These are phyloP conservation scores for Drosophila paracracens DNA, from an alignment of 2,888 invertebrate genomes.

Conservation along the genomic window DNA sequence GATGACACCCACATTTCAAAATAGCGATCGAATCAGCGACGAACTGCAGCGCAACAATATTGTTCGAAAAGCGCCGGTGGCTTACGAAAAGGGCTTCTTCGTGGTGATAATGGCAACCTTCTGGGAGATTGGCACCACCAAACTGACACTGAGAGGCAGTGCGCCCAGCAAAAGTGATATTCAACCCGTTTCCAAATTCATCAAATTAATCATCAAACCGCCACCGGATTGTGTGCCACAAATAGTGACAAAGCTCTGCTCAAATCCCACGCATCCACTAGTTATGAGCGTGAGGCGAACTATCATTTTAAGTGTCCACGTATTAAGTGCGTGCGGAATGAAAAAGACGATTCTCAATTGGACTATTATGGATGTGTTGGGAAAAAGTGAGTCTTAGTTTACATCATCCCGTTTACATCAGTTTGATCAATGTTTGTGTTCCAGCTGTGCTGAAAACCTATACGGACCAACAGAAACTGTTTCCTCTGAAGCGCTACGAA, in stretches of 20 bases:
- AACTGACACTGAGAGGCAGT: not conserved
- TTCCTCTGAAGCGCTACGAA: slow-evolving; percentile 24
- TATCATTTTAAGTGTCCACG: not conserved
- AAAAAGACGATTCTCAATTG: slow-evolving; percentile 7
- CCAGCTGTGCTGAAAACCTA: slow-evolving; percentile 3
- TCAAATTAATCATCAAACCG: not conserved
- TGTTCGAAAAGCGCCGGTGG: not conserved
- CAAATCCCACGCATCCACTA: not conserved
- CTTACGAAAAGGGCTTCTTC: slow-evolving; percentile 6
- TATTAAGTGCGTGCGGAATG: not conserved
- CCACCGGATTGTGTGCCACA: slow-evolving; percentile 17
- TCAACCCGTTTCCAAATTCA: not conserved
- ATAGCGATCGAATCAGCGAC: not conserved
- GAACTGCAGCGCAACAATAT: slow-evolving; percentile 2
- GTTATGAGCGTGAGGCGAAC: not conserved
- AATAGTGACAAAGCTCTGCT: not conserved
- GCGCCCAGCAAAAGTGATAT: not conserved
- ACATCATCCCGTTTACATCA: not conserved
- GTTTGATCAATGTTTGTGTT: not conserved
- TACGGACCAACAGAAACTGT: not conserved
- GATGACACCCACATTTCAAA: not conserved
- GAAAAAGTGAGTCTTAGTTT: slow-evolving; percentile 14
- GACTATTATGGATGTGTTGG: slow-evolving; percentile 23
- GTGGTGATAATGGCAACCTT: slow-evolving; percentile 25
- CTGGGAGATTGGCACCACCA: slow-evolving; percentile 7